These are phyloP conservation scores for Sorex maritimensis DNA, from an alignment of 2,797 vertebrate genomes.

Conservation along the genomic window DNA sequence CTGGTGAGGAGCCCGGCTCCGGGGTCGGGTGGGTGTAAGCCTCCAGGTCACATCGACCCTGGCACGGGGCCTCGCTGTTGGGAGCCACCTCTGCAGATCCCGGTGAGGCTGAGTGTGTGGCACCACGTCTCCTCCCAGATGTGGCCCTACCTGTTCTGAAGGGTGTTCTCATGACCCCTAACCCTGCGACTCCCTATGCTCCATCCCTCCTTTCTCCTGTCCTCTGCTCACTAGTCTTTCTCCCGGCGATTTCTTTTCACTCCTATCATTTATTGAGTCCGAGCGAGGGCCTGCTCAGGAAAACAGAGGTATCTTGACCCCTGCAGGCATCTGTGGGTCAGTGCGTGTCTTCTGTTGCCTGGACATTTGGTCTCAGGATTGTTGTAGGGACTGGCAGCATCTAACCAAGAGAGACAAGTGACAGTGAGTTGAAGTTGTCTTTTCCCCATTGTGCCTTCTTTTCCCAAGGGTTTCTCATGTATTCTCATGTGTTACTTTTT, in stretches of 20 bases:
- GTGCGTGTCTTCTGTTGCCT: not conserved
- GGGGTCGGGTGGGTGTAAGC: not conserved
- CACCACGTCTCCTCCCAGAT: no score
- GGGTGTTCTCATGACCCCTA: no score
- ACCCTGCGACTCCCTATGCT: no score
- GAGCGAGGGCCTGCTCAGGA: not conserved
- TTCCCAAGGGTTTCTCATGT: no score
- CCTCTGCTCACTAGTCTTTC: no score
- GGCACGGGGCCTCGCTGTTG: rapidly evolving
- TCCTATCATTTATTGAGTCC: not conserved
- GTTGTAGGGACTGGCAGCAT: not conserved
- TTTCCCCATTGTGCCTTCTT: not conserved
- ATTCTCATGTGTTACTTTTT: no score
- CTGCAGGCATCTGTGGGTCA: not conserved
- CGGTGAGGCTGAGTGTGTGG: no score
- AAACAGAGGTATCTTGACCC: not conserved
- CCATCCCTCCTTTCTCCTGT: no score
- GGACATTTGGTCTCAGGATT: not conserved
- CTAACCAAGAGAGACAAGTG: not conserved
- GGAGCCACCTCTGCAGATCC: not conserved
- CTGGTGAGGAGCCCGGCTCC: constrained; percentile 85
- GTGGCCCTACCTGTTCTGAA: no score
- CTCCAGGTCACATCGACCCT: not conserved
- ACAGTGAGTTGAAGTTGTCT: not conserved
- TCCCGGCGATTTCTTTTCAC: no score